Base-by-base conservation (phyloP, 2,888 invertebrate genomes). In the Epistrophe eligans region DNA sequence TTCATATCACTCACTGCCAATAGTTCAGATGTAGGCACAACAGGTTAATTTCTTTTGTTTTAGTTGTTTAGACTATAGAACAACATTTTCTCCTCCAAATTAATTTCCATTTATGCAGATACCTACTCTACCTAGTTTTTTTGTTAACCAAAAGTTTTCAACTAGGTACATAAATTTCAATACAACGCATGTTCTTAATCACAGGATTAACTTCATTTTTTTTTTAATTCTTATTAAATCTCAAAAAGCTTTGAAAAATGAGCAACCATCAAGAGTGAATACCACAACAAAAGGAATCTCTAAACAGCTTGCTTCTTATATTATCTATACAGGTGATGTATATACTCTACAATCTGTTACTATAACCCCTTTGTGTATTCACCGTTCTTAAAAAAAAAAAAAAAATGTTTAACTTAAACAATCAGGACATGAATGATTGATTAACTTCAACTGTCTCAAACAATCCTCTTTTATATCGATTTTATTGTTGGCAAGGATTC, bases 341-440 rank as follows among this genome's bases (percentile, higher is more conserved):
- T 24, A 24, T 24, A 2, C 24, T 24, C 2, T 4, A 4, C 32
- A 32, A 32, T 32, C 32, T 32, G 32, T 32, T 32, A 32, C 32
- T 32, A n/a, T n/a, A 32, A 32, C 32, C 32, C 32, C 32, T 43
- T 43, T 43, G 4, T 45, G 2, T n/a, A 45, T 45, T 45, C n/a
- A 45, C 8, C n/a, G n/a, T 7, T 17, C 9, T 7, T 1, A 8
- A 17, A 55, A 28, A 48, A 48, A 48, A 55, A 55, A 32, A 57
- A 8, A 3, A n/a, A 55, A 15, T 32, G 9, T 8, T 9, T 35
- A 57, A 24, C 3, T 24, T 28, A 35, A 50, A 17, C n/a, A 66
- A 66, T 66, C 48, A 66, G 48, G 48, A 48, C 66, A 66, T 48
- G 48, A 66, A 48, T 66, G 66, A 66, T 66, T 66, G 66, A 66